These are phyloP conservation scores for Mola mola DNA, from an alignment of 2,113 vertebrate species.

Conservation along the genomic window DNA sequence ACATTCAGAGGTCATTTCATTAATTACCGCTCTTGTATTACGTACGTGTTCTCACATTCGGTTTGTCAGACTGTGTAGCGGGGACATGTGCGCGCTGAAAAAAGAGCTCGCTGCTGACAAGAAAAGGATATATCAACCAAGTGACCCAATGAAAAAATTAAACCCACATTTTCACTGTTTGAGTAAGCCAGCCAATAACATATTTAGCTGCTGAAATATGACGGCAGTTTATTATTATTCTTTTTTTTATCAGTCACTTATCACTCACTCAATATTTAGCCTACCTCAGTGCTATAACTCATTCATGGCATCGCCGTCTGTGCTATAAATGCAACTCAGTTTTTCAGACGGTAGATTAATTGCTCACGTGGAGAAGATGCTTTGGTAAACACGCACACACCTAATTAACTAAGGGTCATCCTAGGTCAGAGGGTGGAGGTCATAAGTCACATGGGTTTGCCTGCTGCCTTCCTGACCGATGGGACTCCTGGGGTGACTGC, in stretches of 20 bases:
- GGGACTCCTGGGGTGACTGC: conserved; percentile 57
- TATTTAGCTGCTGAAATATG: conserved; percentile 26
- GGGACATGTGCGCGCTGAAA: conserved; percentile 50
- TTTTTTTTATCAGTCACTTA: conserved; percentile 12
- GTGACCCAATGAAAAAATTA: conserved; percentile 32
- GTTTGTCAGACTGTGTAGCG: conserved; percentile 64
- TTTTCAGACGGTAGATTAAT: conserved; percentile 30
- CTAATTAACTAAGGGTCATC: conserved; percentile 65
- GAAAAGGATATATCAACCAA: conserved; percentile 27
- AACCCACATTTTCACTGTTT: conserved; percentile 32
- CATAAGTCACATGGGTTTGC: conserved; percentile 43
- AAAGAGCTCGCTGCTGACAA: conserved; percentile 44
- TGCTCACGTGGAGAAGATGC: conserved; percentile 48
- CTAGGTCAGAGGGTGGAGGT: conserved; percentile 59
- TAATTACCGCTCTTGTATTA: conserved; percentile 79
- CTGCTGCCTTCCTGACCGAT: conserved; percentile 64
- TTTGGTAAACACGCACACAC: conserved; percentile 58
- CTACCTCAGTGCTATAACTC: conserved; percentile 31
- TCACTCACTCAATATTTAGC: conserved; percentile 32
- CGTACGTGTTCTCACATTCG: conserved; percentile 49
- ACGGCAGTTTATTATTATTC: conserved; percentile 11
- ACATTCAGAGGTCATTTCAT: conserved; percentile 78
- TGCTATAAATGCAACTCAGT: conserved; percentile 3
- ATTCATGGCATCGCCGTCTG: conserved; percentile 21
- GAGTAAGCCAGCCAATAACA: conserved; percentile 25